A percentile compares a stretch with the other conserved stretches of the same genome.
phyloP scores from a whole-genome alignment of 2,113 vertebrate species.

The Lanius collurio region DNA sequence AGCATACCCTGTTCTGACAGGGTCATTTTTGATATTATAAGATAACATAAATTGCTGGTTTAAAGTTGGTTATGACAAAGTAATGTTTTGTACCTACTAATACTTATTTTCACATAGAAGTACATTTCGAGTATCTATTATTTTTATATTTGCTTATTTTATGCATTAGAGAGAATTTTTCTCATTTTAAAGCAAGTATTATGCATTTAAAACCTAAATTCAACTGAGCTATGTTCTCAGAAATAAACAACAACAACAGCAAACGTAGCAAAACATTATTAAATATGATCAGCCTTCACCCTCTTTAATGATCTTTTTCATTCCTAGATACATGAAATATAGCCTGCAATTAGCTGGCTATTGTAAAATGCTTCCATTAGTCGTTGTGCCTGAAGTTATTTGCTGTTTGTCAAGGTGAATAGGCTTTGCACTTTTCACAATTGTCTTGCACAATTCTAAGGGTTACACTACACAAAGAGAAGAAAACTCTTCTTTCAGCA shows the following conservation, averaged over 20 bases:
- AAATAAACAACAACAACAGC: not conserved
- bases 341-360: not conserved
- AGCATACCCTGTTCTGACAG: rapidly evolving
- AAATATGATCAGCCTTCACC: not conserved
- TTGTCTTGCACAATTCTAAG: not conserved
- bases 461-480: not conserved
- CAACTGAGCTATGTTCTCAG: not conserved
- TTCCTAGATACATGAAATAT: not conserved
- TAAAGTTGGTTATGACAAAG: not conserved
- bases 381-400: not conserved
- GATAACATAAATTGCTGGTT: not conserved
- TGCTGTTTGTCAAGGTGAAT: not conserved
- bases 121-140: not conserved
- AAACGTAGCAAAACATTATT: not conserved
- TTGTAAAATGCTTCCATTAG: not conserved
- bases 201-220: not conserved
- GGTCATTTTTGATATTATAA: not conserved
- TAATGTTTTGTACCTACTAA: not conserved
- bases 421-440: not conserved
- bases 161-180: not conserved
- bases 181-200: not conserved
- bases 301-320: not conserved
- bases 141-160: not conserved
- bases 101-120: not conserved
- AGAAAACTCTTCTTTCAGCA: not conserved